These are phyloP conservation scores for Apostichopus parvimensis DNA, from an alignment of 35 echinoderm and acorn worm genomes.

Conservation along the genomic window DNA sequence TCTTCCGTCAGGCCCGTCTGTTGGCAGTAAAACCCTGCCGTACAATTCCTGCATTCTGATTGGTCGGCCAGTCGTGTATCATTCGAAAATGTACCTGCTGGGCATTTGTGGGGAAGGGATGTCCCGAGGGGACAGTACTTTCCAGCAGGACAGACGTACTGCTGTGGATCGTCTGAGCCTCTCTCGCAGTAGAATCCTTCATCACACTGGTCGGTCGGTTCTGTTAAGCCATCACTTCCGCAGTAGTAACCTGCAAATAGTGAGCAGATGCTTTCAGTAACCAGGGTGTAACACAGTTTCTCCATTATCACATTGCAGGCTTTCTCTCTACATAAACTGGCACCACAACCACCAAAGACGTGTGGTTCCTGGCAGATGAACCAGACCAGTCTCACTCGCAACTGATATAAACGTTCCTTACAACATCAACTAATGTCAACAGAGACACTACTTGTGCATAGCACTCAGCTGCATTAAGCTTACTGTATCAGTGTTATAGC, in stretches of 20 bases:
- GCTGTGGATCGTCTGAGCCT: slow-evolving; percentile 72
- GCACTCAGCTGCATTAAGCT: too few relatives aligned
- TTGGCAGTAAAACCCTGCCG: slow-evolving; percentile 91
- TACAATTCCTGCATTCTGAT: slow-evolving; percentile 83
- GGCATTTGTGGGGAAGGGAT: slow-evolving; percentile 72
- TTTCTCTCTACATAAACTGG: too few relatives aligned
- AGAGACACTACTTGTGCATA: too few relatives aligned
- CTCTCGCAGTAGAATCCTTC: slow-evolving; percentile 83
- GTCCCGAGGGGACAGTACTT: slow-evolving; percentile 79
- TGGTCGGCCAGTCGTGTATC: slow-evolving; percentile 72
- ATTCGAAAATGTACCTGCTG: slow-evolving; percentile 85
- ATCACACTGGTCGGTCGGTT: slow-evolving; percentile 64
- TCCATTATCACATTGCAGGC: too few relatives aligned
- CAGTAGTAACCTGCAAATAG: slow-evolving; percentile 78
- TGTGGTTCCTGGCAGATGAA: too few relatives aligned
- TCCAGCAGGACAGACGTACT: slow-evolving; percentile 84
- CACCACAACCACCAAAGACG: too few relatives aligned
- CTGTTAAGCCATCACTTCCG: slow-evolving; percentile 60
- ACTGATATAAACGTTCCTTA: too few relatives aligned
- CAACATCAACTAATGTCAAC: too few relatives aligned
- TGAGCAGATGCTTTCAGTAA: background rate
- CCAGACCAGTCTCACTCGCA: too few relatives aligned
- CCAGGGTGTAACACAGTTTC: too few relatives aligned
- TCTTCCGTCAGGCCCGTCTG: slow-evolving; percentile 76
- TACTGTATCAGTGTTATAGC: too few relatives aligned